Evolutionary conservation across 2,113 vertebrate genomes (phyloP), one percentile per base, ranked within the genome.

Genomic region (Caretta caretta): DNA sequence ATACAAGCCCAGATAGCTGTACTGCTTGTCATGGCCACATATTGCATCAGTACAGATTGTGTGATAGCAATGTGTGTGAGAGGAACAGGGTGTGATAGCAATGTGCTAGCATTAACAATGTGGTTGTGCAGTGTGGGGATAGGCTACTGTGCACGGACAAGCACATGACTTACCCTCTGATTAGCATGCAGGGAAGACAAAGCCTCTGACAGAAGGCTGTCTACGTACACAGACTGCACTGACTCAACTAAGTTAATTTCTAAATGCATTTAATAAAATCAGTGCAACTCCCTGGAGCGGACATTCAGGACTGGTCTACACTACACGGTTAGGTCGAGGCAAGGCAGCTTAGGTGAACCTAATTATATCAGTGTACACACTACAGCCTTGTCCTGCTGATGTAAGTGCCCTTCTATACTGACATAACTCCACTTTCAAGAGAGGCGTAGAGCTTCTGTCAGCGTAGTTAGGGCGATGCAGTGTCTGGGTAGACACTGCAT

Each of bases 131-230:
- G 51, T 22, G 5, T 19, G 17, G 12, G 25, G 82, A 27, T 12
- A 93, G 88, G 72, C 8, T 13, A 78, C 27, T 10, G 20, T 19
- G 13, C 1, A 2, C 24, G 50, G 80, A 19, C 29, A 83, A 91
- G 16, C 27, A 62, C 0, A 3, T 2, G 29, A 38, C 3, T 80
- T 93, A 65, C 91, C 17, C 56, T 16, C 19, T 49, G n/a, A 48
- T 75, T n/a, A 90, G 83, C 20, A 84, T 50, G 79, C 75, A 81
- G 42, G 57, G 57, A 62, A 92, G 89, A 48, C 2, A 82, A 84
- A 10, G 31, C 6, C 90, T 87, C 24, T 27, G 14, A 38, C 17
- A 27, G 31, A 84, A 17, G 51, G 54, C 38, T 88, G 17, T 83
- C 17, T 84, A 38, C 14, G 56, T 51, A 56, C 14, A 80, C 65